These are phyloP conservation scores for Cetoscarus ocellatus DNA, from an alignment of 2,797 vertebrate genomes.

Conservation along the genomic window DNA sequence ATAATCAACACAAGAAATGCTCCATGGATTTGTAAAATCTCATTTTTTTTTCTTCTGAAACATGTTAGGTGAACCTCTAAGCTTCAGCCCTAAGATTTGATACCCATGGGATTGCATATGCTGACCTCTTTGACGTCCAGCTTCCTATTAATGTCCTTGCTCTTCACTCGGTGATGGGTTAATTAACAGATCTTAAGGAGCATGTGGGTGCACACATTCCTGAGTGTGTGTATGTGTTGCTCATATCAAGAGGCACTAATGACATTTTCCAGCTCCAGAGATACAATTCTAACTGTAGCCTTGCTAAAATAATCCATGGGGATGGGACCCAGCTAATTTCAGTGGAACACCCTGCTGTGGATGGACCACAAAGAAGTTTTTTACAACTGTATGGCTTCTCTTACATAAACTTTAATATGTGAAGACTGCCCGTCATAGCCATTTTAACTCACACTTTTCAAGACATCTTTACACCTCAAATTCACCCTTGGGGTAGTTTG, in stretches of 20 bases:
- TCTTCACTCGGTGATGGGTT: conserved; percentile 21
- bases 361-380: conserved; percentile 14
- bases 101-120: too few relatives aligned
- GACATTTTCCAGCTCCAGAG: conserved; percentile 32
- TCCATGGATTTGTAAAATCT: too few relatives aligned
- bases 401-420: conserved; percentile 18
- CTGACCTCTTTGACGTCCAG: too few relatives aligned
- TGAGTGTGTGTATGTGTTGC: conserved; percentile 15
- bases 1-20: too few relatives aligned
- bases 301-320: conserved; percentile 40
- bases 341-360: conserved; percentile 18
- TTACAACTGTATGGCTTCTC: conserved; percentile 8
- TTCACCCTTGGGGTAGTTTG: neutral
- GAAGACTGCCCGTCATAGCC: neutral
- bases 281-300: conserved; percentile 22
- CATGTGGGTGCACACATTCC: conserved; percentile 7
- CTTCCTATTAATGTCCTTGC: neutral
- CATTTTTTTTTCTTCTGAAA: too few relatives aligned
- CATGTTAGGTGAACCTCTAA: too few relatives aligned
- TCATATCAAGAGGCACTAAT: conserved; percentile 39
- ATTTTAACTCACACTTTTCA: neutral
- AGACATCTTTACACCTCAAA: neutral
- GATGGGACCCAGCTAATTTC: conserved; percentile 28
- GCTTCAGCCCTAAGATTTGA: too few relatives aligned
- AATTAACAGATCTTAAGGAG: conserved; percentile 34